A percentile compares a stretch with the other conserved stretches of the same genome.
Conservation (phyloP, 2,113 vertebrate genomes). For the Sigmodon hispidus region DNA sequence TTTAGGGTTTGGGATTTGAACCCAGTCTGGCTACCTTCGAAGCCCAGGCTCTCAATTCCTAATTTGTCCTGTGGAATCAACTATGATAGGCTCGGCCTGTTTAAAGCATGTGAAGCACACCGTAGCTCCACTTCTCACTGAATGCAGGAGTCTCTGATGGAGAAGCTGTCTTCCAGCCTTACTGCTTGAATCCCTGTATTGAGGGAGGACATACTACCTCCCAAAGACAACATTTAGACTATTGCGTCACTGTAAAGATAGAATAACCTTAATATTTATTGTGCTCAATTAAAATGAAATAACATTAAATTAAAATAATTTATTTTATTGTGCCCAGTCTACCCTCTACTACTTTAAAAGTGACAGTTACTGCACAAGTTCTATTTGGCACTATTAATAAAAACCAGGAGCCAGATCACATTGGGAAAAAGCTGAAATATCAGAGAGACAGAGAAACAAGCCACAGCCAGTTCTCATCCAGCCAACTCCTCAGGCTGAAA, state of each 20-base stretch:
- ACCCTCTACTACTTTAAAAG: neutral
- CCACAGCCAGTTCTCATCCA: too few species aligned
- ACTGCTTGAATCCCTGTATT: neutral
- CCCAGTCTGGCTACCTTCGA: neutral
- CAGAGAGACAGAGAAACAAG: too few species aligned
- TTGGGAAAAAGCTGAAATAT: too few species aligned
- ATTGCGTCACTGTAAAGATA: neutral
- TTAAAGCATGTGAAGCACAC: neutral
- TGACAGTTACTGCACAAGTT: neutral
- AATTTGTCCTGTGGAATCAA: neutral
- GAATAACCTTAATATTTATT: neutral
- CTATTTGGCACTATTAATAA: too few species aligned
- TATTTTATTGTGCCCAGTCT: neutral
- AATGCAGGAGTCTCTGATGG: neutral
- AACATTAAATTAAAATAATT: too few species aligned
- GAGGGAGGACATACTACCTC: neutral
- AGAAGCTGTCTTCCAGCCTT: neutral
- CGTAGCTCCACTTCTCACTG: neutral
- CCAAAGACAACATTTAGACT: neutral
- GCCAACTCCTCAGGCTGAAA: too few species aligned
- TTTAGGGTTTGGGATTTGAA: neutral
- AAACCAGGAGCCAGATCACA: too few species aligned
- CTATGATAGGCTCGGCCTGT: neutral
- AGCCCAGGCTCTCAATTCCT: neutral
- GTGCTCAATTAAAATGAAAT: too few species aligned